These are phyloP conservation scores for Planococcus citri DNA, from an alignment of 1,140 invertebrate genomes.

Conservation along the genomic window DNA sequence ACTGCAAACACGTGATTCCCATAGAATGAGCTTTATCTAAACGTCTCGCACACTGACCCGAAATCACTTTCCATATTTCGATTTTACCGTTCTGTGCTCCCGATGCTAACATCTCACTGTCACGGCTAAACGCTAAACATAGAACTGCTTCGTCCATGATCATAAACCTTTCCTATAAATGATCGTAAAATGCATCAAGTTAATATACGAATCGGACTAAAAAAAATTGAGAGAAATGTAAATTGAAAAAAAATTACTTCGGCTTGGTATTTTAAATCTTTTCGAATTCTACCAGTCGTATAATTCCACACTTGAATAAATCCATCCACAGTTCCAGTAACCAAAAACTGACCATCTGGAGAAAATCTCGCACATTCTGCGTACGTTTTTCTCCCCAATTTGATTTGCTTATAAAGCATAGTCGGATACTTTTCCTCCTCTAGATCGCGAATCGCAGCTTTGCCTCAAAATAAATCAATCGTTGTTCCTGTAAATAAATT, in stretches of 20 bases:
- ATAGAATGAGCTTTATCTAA: conserved; percentile 94
- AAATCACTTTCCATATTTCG: conserved; percentile 94
- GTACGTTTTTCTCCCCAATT: conserved; percentile 89
- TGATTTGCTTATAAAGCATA: conserved; percentile 86
- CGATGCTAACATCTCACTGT: conserved; percentile 94
- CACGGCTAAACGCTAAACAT: conserved; percentile 83
- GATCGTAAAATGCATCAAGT: too few species aligned
- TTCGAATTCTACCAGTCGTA: conserved; percentile 96
- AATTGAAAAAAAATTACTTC: too few species aligned
- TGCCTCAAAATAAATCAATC: conserved; percentile 97
- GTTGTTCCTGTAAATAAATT: conserved; percentile 55
- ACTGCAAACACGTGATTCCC: conserved; percentile 93
- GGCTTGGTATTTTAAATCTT: conserved; percentile 98
- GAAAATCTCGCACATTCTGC: conserved; percentile 84
- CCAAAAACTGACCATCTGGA: conserved; percentile 95
- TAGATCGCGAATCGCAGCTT: conserved; percentile 94
- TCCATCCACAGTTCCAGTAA: conserved; percentile 97
- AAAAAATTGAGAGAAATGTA: not conserved
- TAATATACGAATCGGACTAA: not conserved
- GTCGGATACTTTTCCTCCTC: conserved; percentile 98
- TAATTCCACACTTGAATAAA: conserved; percentile 99
- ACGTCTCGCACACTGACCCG: conserved; percentile 85
- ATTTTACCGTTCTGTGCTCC: conserved; percentile 89
- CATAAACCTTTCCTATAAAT: conserved; percentile 86
- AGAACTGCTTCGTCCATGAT: conserved; percentile 98